Percentiles rank a stretch among this genome's conserved stretches.
These are phyloP conservation scores for Homarus americanus DNA, from an alignment of 1,140 invertebrate species.

Conservation along the genomic window DNA sequence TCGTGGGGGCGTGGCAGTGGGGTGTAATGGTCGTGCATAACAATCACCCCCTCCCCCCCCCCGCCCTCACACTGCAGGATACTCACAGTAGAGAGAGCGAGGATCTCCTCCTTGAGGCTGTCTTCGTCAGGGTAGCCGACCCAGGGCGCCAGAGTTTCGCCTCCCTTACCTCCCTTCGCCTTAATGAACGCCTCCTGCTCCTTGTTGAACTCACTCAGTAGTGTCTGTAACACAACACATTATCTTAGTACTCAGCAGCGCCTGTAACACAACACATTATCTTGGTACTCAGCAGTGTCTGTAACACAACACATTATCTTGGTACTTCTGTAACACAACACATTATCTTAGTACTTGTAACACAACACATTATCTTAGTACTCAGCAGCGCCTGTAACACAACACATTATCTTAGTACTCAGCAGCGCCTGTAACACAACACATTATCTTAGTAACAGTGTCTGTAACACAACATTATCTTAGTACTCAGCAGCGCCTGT, in stretches of 20 bases:
- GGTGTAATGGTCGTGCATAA: too few species aligned
- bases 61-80: not conserved
- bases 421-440: too few species aligned
- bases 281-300: not conserved
- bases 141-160: constrained; percentile 93
- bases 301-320: not conserved
- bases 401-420: too few species aligned
- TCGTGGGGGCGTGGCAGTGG: too few species aligned
- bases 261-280: not conserved
- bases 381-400: too few species aligned
- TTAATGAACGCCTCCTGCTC: constrained; percentile 97
- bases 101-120: constrained; percentile 95
- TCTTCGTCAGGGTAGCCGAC: constrained; percentile 91
- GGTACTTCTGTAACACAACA: too few species aligned
- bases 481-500: too few species aligned
- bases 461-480: too few species aligned
- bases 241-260: not conserved
- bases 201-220: constrained; percentile 96
- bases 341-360: too few species aligned
- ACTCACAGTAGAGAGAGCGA: constrained; percentile 91
- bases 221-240: constrained; percentile 84
- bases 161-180: constrained; percentile 86
- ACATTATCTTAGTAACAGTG: too few species aligned
- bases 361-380: too few species aligned
- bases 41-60: too few species aligned